phyloP scores from a whole-genome alignment of 2,888 invertebrate genomes.

The Elysia crispata region DNA sequence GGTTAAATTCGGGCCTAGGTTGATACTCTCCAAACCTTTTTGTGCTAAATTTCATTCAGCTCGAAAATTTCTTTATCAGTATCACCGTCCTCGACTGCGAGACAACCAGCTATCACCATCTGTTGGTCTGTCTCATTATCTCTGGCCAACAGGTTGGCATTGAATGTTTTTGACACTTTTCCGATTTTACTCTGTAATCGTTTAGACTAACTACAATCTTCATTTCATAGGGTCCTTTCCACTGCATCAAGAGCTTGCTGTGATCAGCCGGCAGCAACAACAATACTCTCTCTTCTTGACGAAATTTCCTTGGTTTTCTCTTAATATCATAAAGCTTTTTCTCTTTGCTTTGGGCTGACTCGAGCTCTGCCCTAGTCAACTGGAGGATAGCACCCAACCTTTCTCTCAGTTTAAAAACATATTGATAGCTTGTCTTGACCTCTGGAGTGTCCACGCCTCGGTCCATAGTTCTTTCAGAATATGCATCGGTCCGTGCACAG shows the following conservation, averaged over 20 bases:
- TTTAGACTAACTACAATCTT: neutral
- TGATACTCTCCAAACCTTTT: neutral
- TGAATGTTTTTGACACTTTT: neutral
- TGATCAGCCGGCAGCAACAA: conserved; percentile 52
- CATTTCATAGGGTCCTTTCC: conserved; percentile 52
- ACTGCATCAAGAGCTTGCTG: conserved; percentile 52
- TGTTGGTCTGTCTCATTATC: neutral
- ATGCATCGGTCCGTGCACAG: conserved; percentile 41
- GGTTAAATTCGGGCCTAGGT: neutral
- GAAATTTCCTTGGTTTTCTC: conserved; percentile 29
- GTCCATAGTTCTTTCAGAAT: conserved; percentile 50
- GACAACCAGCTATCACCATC: neutral
- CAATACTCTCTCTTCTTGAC: conserved; percentile 49
- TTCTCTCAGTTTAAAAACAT: conserved; percentile 26
- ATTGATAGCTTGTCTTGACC: conserved; percentile 10
- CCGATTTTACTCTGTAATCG: neutral
- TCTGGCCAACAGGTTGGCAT: neutral
- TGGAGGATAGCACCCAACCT: neutral
- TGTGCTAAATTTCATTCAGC: neutral
- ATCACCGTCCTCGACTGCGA: neutral
- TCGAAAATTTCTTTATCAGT: neutral
- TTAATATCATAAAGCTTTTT: neutral
- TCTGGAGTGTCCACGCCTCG: conserved; percentile 22
- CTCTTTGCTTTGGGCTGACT: neutral
- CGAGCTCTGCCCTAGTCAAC: neutral